phyloP scores from a whole-genome alignment of 2,113 vertebrate genomes.

The Cygnus buccinator region DNA sequence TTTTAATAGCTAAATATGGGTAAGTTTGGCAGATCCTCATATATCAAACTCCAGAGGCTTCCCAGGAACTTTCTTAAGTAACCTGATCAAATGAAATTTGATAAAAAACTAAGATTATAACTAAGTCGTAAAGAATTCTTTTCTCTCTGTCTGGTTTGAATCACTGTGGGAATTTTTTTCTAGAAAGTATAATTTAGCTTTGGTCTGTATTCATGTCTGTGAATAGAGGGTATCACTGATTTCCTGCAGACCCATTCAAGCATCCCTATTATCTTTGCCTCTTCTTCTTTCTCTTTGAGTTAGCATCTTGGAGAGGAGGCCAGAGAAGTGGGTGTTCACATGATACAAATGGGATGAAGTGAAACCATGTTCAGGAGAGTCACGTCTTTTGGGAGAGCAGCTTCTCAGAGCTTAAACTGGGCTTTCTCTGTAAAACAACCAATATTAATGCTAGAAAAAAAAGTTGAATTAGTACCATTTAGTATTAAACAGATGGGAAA shows the following conservation, averaged over 20 bases:
- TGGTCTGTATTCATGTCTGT: not conserved
- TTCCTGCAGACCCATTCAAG: not conserved
- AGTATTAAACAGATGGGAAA: not conserved
- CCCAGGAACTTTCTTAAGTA: not conserved
- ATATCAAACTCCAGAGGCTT: not conserved
- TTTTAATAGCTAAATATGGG: not conserved
- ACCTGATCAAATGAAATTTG: not conserved
- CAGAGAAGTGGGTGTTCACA: fast-evolving
- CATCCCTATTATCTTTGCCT: not conserved
- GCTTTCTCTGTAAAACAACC: not conserved
- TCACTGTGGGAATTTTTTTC: not conserved
- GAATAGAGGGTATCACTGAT: not conserved
- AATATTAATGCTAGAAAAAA: not conserved
- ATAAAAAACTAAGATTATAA: not conserved
- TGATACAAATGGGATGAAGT: not conserved
- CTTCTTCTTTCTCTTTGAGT: not conserved
- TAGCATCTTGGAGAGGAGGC: not conserved
- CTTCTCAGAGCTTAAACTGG: not conserved
- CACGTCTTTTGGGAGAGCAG: fast-evolving
- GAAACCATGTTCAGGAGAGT: not conserved
- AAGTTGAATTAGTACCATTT: not conserved
- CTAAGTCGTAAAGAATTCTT: not conserved
- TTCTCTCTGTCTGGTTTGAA: not conserved
- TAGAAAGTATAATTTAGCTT: not conserved
- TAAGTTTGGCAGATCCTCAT: not conserved